phyloP scores from a whole-genome alignment of 2,888 invertebrate species.

The Glaucopsyche alexis region DNA sequence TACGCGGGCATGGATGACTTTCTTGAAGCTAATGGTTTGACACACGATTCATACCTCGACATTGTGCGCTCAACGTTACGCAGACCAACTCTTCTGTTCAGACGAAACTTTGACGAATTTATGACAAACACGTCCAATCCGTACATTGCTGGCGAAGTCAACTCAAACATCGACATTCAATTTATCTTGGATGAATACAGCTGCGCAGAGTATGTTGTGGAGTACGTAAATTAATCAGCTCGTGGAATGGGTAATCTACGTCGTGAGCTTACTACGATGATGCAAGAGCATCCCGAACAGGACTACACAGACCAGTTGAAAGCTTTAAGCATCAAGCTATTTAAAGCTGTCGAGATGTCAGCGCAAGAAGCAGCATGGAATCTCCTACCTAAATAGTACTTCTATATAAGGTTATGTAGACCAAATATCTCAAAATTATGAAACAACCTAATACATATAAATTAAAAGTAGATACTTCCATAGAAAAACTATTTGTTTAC shows the following conservation, averaged over 20 bases:
- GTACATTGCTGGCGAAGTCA: conserved; percentile 47
- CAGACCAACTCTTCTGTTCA: conserved; percentile 47
- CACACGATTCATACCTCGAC: conserved; percentile 45
- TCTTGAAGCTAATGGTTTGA: conserved; percentile 45
- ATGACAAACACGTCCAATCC: conserved; percentile 53
- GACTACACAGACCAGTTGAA: conserved; percentile 39
- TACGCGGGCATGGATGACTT: conserved; percentile 48
- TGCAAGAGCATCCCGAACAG: conserved; percentile 42
- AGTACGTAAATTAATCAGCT: conserved; percentile 52
- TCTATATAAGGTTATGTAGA: too few relatives aligned
- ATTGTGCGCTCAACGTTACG: conserved; percentile 46
- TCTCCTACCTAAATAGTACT: too few relatives aligned
- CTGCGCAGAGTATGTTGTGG: conserved; percentile 54
- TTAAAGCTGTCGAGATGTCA: conserved; percentile 52
- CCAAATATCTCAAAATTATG: too few relatives aligned
- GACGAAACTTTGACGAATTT: conserved; percentile 48
- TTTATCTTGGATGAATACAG: conserved; percentile 42
- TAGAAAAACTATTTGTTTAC: too few relatives aligned
- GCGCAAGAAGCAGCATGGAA: conserved; percentile 53
- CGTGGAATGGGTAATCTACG: conserved; percentile 49
- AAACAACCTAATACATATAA: too few relatives aligned
- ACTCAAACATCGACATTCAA: conserved; percentile 44
- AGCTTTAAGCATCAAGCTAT: conserved; percentile 42
- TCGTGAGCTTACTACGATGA: conserved; percentile 44
- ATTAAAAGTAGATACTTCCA: too few relatives aligned